phyloP scores from a whole-genome alignment of 2,113 vertebrate species.

The Ptilonorhynchus violaceus region DNA sequence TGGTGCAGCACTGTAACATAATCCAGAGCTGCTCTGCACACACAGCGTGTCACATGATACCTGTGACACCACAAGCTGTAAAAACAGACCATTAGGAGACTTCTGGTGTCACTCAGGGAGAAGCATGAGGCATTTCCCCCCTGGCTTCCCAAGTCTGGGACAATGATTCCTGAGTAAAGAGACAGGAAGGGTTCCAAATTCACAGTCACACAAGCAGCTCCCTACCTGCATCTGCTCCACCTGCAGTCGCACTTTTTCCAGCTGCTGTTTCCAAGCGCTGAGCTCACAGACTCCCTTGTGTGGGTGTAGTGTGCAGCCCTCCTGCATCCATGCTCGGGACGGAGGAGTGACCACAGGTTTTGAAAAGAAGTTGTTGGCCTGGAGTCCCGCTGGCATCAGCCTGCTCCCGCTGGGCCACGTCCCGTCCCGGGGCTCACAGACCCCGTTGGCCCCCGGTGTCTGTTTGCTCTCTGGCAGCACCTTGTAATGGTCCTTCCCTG shows the following conservation, averaged over 20 bases:
- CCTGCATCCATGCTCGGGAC: constrained; percentile 76
- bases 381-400: constrained; percentile 39
- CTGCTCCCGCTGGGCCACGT: constrained; percentile 37
- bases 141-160: neutral
- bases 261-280: constrained; percentile 85
- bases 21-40: neutral
- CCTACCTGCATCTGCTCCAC: constrained; percentile 95
- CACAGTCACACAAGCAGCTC: neutral
- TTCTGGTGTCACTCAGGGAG: neutral
- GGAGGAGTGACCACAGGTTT: constrained; percentile 68
- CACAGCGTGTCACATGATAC: neutral
- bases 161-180: neutral
- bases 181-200: neutral
- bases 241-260: constrained; percentile 85
- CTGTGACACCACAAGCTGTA: neutral
- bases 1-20: neutral
- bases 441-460: constrained; percentile 22
- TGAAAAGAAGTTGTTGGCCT: constrained; percentile 70
- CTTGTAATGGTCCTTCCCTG: constrained; percentile 78
- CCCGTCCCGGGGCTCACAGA: constrained; percentile 68
- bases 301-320: constrained; percentile 67
- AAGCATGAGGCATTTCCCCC: neutral
- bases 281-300: constrained; percentile 81
- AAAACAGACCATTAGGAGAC: neutral
- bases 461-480: constrained; percentile 81